Evolutionary conservation across 2,888 invertebrate species (phyloP), one percentile per base, ranked within the genome.

Genomic region (Tenthredo distinguenda): DNA sequence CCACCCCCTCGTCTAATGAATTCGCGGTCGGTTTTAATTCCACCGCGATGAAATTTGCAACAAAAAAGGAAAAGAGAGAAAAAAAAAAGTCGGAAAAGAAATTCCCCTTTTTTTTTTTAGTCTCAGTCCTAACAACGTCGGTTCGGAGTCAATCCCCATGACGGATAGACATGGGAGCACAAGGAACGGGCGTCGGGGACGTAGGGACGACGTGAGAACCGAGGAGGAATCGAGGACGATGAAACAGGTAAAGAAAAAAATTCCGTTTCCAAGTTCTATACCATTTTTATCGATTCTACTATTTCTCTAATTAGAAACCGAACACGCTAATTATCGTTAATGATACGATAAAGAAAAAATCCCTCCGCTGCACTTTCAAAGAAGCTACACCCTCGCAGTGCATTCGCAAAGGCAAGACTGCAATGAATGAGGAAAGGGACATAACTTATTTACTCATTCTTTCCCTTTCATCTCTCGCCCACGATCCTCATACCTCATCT

Each of bases 161-260:
- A 90, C 90, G 2, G 89, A 92, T 40, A 87, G 90, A 77, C 90
- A 90, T 26, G 87, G 89, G 34, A 90, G 88, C 62, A 86, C 87
- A 58, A 86, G 90, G 50, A 93, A 91, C 43, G 91, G 91, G 21
- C 90, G 91, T 31, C 90, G 90, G 37, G 58, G 89, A 47, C 90
- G 90, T 86, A 89, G 90, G 18, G 90, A 90, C 55, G 89, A 92
- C 82, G 89, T 89, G 9, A 90, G 92, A 85, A 92, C 91, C 7
- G 92, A 92, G 65, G 91, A 91, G 47, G 92, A 93, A 88, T 92
- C 92, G 18, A 90, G 91, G 7, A 93, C 93, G 5, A 93, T 93
- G 89, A 93, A 92, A 87, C 93, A 93, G 91, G 93, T 92, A 21
- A 34, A 26, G 31, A 26, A 26, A 26, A 26, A 26, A 26, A 50